Base-by-base conservation (phyloP, 1,140 invertebrate genomes). In the Brachystomella parvula region DNA sequence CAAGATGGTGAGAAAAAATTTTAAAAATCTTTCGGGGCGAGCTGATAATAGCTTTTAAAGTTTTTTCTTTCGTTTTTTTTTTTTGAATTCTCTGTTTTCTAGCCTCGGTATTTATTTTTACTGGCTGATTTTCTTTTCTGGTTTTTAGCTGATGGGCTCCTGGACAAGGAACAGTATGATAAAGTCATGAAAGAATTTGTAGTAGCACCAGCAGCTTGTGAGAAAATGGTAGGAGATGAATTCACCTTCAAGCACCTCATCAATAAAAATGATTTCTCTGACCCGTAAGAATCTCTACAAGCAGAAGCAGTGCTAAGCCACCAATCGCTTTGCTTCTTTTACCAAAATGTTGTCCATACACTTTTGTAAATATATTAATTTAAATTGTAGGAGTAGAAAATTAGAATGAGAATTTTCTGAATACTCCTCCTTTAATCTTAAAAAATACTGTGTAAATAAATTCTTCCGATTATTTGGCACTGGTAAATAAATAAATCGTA, bases 181-280 rank as follows among this genome's bases (percentile, higher is more conserved):
- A 24, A 29, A 49, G 15, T 63, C 3, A n/a, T 44, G 21, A 49
- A 63, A 17, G 44, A 63, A 33, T 63, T 49, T 63, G 39, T 63
- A 3, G 49, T n/a, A 19, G 26, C 15, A n/a, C 21, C 61, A 21
- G 61, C 39, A 47, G 39, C 44, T 9, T 3, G 26, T 63, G 44
- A 6, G 17, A 63, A 63, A 32, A 49, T 63, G 17, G 61, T n/a
- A 19, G 61, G 61, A 47, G 61, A 63, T 53, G 61, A 63, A 63
- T 63, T 63, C 26, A 6, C 61, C 3, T 63, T 49, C 47, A 63
- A 63, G 28, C 35, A 63, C n/a, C 49, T 47, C 15, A 63, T 47
- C 15, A 28, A 24, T 17, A 28, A 44, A 31, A n/a, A 9, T 49
- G 61, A 47, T 33, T 47, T 63, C 32, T 15, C 24, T 29, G 31